Conservation (phyloP, 1,140 invertebrate species). For the Drosophila setifemur region DNA sequence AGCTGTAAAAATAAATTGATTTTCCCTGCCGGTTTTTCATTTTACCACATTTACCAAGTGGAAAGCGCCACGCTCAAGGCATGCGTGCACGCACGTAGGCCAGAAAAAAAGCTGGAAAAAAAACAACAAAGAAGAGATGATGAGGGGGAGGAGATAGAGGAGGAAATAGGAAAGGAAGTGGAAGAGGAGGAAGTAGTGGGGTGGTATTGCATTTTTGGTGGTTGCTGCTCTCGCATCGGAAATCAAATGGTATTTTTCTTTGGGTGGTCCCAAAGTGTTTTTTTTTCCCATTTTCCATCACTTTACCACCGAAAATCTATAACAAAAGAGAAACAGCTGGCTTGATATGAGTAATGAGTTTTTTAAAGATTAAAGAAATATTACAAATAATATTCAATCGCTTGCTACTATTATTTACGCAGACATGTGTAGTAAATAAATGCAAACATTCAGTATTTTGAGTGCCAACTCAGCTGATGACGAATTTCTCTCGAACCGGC, state of each 20-base stretch:
- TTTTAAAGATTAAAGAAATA: no score
- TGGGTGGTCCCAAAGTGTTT: constrained; percentile 19
- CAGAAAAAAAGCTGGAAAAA: not conserved
- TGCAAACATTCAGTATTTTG: not conserved
- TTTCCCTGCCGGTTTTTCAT: constrained; percentile 33
- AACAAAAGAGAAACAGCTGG: not conserved
- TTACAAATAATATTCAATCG: no score
- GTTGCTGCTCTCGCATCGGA: constrained; percentile 1
- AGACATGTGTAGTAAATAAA: not conserved
- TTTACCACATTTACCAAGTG: constrained; percentile 21
- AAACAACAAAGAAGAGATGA: not conserved
- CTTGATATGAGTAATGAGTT: no score
- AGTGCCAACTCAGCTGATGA: constrained; percentile 75
- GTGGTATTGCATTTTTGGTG: constrained; percentile 26
- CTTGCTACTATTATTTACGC: not conserved
- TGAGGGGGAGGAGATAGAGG: not conserved
- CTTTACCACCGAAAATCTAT: not conserved
- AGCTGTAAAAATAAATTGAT: constrained; percentile 53
- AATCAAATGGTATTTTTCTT: not conserved
- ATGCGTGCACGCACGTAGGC: constrained; percentile 68
- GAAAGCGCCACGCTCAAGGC: constrained; percentile 17
- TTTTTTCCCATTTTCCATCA: not conserved
- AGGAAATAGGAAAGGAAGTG: not conserved
- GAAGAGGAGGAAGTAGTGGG: not conserved
- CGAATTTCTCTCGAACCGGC: constrained; percentile 45